A percentile compares a stretch with the other conserved stretches of the same genome.
Conservation (phyloP, 2,113 vertebrate species). For the Rhabdornis inornatus region DNA sequence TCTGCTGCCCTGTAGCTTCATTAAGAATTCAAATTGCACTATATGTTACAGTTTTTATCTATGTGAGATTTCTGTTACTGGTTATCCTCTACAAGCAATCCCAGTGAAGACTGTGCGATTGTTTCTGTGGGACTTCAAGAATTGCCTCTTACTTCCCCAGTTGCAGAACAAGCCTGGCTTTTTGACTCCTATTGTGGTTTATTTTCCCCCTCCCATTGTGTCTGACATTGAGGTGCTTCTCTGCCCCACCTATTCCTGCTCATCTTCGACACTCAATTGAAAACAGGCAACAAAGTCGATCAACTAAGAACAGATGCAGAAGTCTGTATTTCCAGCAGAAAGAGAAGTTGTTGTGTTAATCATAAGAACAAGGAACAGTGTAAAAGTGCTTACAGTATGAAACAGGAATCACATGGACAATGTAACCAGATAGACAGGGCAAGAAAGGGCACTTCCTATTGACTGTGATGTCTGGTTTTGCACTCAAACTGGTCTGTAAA, state of each 20-base stretch:
- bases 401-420: not conserved
- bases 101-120: not conserved
- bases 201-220: fast-evolving
- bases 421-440: not conserved
- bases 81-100: not conserved
- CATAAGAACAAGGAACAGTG: not conserved
- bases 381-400: not conserved
- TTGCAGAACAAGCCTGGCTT: not conserved
- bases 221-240: not conserved
- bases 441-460: not conserved
- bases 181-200: not conserved
- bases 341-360: not conserved
- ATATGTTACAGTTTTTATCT: not conserved
- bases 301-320: not conserved
- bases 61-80: not conserved
- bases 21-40: not conserved
- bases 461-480: not conserved
- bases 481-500: not conserved
- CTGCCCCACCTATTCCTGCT: not conserved
- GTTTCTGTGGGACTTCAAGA: not conserved
- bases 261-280: not conserved
- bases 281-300: not conserved
- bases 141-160: not conserved
- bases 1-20: not conserved
- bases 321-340: not conserved